Evolutionary conservation across 2,888 invertebrate genomes (phyloP).

Genomic region (Eremobia ochroleuca): DNA sequence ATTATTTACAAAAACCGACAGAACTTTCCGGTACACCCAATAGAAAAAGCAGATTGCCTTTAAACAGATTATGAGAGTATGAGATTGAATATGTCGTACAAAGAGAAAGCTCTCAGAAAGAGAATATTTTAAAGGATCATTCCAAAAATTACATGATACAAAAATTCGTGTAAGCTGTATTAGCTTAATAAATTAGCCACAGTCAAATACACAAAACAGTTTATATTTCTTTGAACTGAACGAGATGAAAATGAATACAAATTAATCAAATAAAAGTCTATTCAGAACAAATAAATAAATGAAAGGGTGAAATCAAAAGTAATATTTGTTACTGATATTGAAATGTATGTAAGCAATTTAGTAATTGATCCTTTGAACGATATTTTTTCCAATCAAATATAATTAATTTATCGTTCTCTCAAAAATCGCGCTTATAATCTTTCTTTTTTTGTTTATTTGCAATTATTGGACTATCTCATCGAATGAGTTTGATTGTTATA

Average conservation of each 20-base stretch:
- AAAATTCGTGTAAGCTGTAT: not conserved
- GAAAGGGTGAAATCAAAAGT: constrained; percentile 5
- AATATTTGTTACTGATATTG: constrained; percentile 32
- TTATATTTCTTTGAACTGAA: constrained; percentile 24
- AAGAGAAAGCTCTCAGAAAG: not conserved
- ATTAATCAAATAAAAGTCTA: constrained; percentile 19
- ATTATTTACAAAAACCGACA: too few species aligned
- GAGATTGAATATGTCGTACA: not conserved
- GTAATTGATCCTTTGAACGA: constrained; percentile 19
- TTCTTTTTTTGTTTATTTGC: too few species aligned
- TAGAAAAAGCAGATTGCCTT: not conserved
- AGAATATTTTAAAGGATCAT: constrained; percentile 1
- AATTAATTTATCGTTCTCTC: constrained; percentile 13
- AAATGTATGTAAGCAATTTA: constrained; percentile 1
- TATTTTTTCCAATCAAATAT: constrained; percentile 37
- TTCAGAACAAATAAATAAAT: constrained; percentile 25
- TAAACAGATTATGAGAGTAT: not conserved
- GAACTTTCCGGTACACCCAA: too few species aligned
- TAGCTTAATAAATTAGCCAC: not conserved
- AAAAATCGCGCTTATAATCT: too few species aligned
- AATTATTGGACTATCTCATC: not conserved
- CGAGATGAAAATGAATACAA: constrained; percentile 7
- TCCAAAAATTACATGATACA: not conserved
- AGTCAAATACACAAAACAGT: not conserved
- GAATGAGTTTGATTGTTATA: constrained; percentile 14